These are phyloP conservation scores for Cyclura pinguis DNA, from an alignment of 2,797 vertebrate species.

Conservation along the genomic window DNA sequence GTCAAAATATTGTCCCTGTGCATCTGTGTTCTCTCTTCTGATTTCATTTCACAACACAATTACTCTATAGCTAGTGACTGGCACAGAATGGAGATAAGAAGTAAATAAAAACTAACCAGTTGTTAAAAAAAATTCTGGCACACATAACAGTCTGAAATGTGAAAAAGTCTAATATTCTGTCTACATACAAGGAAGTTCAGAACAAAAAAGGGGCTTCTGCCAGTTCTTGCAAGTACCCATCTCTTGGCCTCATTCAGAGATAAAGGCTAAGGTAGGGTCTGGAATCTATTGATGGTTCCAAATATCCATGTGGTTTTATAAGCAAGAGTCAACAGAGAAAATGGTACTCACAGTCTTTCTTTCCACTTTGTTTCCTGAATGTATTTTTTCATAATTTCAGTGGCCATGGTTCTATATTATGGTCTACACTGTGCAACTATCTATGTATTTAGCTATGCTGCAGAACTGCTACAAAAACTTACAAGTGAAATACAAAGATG, in stretches of 20 bases:
- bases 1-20: slow-evolving; percentile 19
- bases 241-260: neutral
- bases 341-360: neutral
- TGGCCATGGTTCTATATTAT: no score
- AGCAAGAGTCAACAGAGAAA: neutral
- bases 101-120: neutral
- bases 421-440: no score
- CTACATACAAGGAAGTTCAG: neutral
- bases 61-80: neutral
- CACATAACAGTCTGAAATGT: neutral
- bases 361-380: neutral
- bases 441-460: no score
- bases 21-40: slow-evolving; percentile 22
- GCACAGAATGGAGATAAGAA: accelerated
- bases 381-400: neutral
- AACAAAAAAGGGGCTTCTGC: slow-evolving; percentile 18
- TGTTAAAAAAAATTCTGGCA: neutral
- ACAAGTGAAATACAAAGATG: no score
- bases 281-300: neutral
- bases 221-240: neutral
- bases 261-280: neutral
- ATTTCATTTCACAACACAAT: slow-evolving; percentile 29
- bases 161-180: slow-evolving; percentile 23
- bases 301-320: neutral
- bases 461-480: no score